Conservation (phyloP, 2,888 invertebrate genomes). For the Nipponacmea schrenckii region DNA sequence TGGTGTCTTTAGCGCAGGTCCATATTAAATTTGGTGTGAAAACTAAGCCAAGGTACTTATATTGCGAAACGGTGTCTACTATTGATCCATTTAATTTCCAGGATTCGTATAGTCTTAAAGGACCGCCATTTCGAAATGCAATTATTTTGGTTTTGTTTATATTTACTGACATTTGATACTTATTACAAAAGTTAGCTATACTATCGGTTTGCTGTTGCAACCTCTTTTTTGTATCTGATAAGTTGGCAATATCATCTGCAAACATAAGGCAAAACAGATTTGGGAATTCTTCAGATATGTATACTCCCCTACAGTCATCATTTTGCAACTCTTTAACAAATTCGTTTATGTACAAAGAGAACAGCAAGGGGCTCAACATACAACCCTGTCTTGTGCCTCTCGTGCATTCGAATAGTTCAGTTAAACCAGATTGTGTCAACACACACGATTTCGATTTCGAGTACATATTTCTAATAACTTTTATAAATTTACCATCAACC, state of each 20-base stretch:
- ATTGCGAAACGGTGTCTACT: neutral
- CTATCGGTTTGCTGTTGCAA: conserved; percentile 14
- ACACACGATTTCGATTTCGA: neutral
- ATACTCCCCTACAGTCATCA: neutral
- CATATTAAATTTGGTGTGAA: conserved; percentile 11
- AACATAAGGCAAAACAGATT: conserved; percentile 15
- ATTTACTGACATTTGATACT: neutral
- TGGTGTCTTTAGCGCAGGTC: neutral
- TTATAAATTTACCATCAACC: neutral
- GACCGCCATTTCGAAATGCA: too few species aligned
- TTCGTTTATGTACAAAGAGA: neutral
- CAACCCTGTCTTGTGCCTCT: neutral
- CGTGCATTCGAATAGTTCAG: neutral
- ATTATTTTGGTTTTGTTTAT: neutral
- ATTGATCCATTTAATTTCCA: neutral
- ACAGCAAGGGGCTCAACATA: neutral
- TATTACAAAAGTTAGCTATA: conserved; percentile 11
- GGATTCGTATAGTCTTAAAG: neutral
- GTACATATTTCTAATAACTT: neutral
- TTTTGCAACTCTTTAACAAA: neutral
- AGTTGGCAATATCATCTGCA: conserved; percentile 19
- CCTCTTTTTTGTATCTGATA: conserved; percentile 3
- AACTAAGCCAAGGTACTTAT: conserved; percentile 4
- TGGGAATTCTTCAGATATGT: neutral
- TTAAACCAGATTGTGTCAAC: neutral